Conservation (phyloP, 30 jellyfish, hydroid and myxozoan species). For the Turritopsis dohrnii region DNA sequence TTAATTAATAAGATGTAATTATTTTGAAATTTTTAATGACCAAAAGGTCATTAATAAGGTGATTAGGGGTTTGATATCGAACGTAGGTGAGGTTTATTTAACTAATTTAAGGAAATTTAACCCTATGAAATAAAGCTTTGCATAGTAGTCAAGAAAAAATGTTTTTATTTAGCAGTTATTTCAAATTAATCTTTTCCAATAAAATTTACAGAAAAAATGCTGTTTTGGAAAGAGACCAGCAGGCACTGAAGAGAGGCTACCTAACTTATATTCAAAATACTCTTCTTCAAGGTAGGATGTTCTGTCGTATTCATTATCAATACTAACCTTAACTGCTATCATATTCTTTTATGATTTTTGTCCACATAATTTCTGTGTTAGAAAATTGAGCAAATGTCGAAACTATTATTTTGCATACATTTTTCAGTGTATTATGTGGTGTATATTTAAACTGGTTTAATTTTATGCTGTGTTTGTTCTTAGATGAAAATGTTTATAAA, state of each 20-base stretch:
- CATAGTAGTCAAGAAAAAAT: not conserved
- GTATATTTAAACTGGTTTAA: too few species aligned
- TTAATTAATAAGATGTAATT: not conserved
- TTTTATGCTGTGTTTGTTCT: too few species aligned
- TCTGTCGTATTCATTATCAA: too few species aligned
- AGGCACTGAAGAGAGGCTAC: not conserved
- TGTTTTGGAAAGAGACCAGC: slow-evolving; percentile 5
- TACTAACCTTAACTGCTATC: too few species aligned
- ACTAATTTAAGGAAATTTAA: too few species aligned
- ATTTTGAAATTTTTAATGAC: not conserved
- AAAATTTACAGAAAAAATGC: not conserved
- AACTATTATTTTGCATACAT: too few species aligned
- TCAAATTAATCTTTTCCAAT: not conserved
- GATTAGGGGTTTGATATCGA: not conserved
- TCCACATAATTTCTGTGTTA: too few species aligned
- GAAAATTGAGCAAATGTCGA: too few species aligned
- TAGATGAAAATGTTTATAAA: slow-evolving; percentile 14
- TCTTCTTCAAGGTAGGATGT: not conserved
- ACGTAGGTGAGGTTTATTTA: not conserved
- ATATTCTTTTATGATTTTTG: too few species aligned
- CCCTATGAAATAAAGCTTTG: too few species aligned
- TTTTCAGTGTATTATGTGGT: too few species aligned
- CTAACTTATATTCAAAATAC: slow-evolving; percentile 4
- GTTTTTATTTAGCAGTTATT: too few species aligned
- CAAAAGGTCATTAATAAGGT: not conserved